Evolutionary conservation across 1,140 invertebrate species (phyloP).

Genomic region (Leptinotarsa texana): DNA sequence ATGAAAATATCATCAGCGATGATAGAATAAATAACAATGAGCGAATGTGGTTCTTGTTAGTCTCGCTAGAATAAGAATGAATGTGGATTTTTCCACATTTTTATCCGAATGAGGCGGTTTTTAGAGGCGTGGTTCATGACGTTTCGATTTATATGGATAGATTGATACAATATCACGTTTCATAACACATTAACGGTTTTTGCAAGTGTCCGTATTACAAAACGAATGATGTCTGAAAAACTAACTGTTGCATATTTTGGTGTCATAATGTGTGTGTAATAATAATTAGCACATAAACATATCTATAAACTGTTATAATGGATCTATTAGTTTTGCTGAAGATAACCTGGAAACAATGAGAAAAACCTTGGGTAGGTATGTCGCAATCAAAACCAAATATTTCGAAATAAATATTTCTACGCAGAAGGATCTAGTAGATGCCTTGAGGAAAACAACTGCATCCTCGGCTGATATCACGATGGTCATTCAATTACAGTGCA

Average conservation of each 20-base stretch:
- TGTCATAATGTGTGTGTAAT: slow-evolving; percentile 3
- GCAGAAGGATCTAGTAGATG: no score
- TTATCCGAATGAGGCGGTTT: background rate
- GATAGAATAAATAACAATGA: background rate
- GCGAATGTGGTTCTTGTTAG: background rate
- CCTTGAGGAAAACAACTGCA: no score
- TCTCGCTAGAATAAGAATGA: no score
- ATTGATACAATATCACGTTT: background rate
- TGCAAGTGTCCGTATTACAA: background rate
- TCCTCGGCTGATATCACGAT: no score
- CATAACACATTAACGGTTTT: background rate
- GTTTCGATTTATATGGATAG: background rate
- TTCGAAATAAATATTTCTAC: no score
- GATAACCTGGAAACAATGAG: no score
- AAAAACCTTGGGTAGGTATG: no score
- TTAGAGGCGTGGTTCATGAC: background rate
- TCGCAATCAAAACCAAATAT: no score
- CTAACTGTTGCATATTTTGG: slow-evolving; percentile 20
- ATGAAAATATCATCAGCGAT: slow-evolving; percentile 2
- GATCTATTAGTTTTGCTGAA: no score
- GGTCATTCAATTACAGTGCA: no score
- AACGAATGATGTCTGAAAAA: slow-evolving; percentile 7
- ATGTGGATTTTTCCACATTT: no score
- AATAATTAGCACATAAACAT: background rate
- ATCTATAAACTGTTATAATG: no score